These are phyloP conservation scores for Diadegma fenestrale DNA, from an alignment of 2,888 invertebrate species.

Conservation along the genomic window DNA sequence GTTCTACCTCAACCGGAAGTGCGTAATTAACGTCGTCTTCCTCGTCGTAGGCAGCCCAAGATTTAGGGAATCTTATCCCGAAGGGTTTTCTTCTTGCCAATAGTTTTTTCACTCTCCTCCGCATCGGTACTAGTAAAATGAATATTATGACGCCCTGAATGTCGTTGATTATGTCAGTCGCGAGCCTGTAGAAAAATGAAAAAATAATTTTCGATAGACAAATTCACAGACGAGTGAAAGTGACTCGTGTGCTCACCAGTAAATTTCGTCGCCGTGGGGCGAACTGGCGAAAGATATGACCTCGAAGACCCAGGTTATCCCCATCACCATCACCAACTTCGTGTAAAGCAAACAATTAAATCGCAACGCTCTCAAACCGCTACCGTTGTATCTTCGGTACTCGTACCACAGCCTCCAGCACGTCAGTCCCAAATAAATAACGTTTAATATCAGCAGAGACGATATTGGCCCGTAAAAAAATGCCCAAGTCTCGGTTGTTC, in stretches of 20 bases:
- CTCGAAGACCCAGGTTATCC: constrained; percentile 90
- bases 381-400: constrained; percentile 86
- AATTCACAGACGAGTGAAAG: not conserved
- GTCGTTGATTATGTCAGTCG: constrained; percentile 83
- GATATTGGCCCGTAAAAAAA: constrained; percentile 90
- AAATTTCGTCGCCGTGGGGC: constrained; percentile 51
- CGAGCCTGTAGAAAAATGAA: constrained; percentile 78
- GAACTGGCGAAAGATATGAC: constrained; percentile 85
- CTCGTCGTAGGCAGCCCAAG: constrained; percentile 82
- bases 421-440: constrained; percentile 87
- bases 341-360: constrained; percentile 88
- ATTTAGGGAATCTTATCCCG: constrained; percentile 82
- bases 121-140: constrained; percentile 83
- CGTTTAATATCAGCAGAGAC: constrained; percentile 86
- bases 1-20: constrained; percentile 79
- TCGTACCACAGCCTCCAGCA: constrained; percentile 87
- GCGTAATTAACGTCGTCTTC: constrained; percentile 78
- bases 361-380: constrained; percentile 83
- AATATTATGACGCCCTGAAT: constrained; percentile 85
- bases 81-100: constrained; percentile 80
- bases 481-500: constrained; percentile 87
- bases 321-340: constrained; percentile 90
- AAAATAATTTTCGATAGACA: not conserved
- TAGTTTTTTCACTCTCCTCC: constrained; percentile 86
- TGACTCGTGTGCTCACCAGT: constrained; percentile 78